Evolutionary conservation across 2,113 vertebrate genomes (phyloP).

Genomic region (Lichenostomus cassidix): DNA sequence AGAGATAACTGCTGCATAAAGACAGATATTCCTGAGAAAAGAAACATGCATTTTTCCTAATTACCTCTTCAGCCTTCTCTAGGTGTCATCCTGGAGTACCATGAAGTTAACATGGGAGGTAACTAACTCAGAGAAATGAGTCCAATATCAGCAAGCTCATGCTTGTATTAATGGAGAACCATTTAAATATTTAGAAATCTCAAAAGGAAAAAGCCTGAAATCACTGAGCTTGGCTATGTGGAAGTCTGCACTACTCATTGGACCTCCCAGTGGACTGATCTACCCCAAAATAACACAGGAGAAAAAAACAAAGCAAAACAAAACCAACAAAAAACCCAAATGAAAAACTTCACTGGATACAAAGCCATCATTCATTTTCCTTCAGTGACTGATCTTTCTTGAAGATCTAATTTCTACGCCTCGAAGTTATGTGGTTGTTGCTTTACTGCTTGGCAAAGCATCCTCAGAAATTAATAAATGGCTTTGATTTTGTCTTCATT

Average conservation of each 20-base stretch:
- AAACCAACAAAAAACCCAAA: not conserved
- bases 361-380: not conserved
- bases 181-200: not conserved
- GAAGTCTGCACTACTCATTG: not conserved
- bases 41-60: not conserved
- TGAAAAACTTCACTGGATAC: no score
- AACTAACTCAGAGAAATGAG: not conserved
- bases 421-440: not conserved
- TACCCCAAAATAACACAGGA: not conserved
- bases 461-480: not conserved
- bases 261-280: not conserved
- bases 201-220: not conserved
- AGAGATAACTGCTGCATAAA: not conserved
- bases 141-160: not conserved
- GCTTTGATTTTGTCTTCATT: not conserved
- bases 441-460: not conserved
- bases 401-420: not conserved
- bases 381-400: not conserved
- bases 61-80: not conserved
- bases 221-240: not conserved
- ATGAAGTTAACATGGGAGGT: not conserved
- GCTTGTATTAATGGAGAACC: not conserved
- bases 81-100: rapidly evolving
- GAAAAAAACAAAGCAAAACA: not conserved
- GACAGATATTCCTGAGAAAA: not conserved